Conservation (phyloP, 2,888 invertebrate genomes). For the Chrysolina haemoptera region DNA sequence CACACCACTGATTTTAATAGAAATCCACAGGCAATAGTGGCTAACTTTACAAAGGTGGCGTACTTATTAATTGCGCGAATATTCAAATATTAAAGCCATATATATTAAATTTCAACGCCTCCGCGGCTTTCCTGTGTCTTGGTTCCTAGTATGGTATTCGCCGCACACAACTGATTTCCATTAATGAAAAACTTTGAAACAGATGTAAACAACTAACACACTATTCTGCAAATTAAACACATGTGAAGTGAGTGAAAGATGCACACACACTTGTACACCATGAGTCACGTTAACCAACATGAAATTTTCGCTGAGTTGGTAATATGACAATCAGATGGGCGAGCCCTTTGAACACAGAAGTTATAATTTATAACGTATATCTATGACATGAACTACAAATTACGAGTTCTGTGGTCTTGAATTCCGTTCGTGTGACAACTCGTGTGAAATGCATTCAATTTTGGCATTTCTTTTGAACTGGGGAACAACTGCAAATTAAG, state of each 20-base stretch:
- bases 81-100: slow-evolving; percentile 30
- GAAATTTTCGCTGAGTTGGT: background rate
- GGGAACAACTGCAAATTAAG: too few species aligned
- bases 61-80: slow-evolving; percentile 32
- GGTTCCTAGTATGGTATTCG: too few species aligned
- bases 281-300: background rate
- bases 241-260: background rate
- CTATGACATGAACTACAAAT: too few species aligned
- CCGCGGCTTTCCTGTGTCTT: too few species aligned
- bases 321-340: background rate
- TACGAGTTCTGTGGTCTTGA: too few species aligned
- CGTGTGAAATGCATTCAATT: too few species aligned
- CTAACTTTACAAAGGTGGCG: slow-evolving; percentile 34
- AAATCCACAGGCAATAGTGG: slow-evolving; percentile 39
- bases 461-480: too few species aligned
- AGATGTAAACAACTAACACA: background rate
- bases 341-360: too few species aligned
- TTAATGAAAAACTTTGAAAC: background rate
- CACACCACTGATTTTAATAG: slow-evolving; percentile 50
- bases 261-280: background rate
- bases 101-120: background rate
- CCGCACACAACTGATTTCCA: background rate
- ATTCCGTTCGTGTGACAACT: too few species aligned
- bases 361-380: too few species aligned
- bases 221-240: background rate